Percentiles rank a stretch among this genome's conserved stretches.
These are phyloP conservation scores for Catocala nupta DNA, from an alignment of 2,888 invertebrate species.

Conservation along the genomic window DNA sequence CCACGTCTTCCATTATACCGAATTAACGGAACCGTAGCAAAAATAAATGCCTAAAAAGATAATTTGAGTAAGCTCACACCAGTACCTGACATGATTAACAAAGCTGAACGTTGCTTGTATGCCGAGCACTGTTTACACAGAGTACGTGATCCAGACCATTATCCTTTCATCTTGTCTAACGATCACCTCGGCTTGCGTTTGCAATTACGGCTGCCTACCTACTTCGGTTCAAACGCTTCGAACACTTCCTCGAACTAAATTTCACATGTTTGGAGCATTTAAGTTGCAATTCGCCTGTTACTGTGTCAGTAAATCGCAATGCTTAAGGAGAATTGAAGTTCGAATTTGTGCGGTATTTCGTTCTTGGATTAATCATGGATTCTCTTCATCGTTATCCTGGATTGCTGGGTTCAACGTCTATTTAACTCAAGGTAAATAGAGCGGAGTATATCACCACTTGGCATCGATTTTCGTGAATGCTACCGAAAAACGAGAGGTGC, in stretches of 20 bases:
- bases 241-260: constrained; percentile 1
- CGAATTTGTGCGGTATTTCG: not conserved
- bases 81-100: constrained; percentile 6
- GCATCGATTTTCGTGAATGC: no score
- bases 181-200: constrained; percentile 23
- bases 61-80: not conserved
- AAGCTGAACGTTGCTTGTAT: constrained; percentile 15
- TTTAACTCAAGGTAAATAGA: no score
- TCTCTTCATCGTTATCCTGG: no score
- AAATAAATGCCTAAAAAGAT: constrained; percentile 2
- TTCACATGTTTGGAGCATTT: constrained; percentile 4
- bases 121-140: constrained; percentile 16
- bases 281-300: constrained; percentile 3
- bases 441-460: no score
- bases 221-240: not conserved
- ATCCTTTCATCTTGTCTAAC: constrained; percentile 32
- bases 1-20: no score
- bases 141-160: constrained; percentile 32
- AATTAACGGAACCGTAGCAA: no score
- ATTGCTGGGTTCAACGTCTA: no score
- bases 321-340: constrained; percentile 3
- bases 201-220: constrained; percentile 4
- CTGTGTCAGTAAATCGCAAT: constrained; percentile 2
- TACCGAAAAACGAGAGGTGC: no score
- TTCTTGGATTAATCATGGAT: no score